A percentile compares a stretch with the other conserved stretches of the same genome.
These are phyloP conservation scores for Hirtodrosophila trivittata DNA, from an alignment of 2,888 invertebrate species.

Conservation along the genomic window DNA sequence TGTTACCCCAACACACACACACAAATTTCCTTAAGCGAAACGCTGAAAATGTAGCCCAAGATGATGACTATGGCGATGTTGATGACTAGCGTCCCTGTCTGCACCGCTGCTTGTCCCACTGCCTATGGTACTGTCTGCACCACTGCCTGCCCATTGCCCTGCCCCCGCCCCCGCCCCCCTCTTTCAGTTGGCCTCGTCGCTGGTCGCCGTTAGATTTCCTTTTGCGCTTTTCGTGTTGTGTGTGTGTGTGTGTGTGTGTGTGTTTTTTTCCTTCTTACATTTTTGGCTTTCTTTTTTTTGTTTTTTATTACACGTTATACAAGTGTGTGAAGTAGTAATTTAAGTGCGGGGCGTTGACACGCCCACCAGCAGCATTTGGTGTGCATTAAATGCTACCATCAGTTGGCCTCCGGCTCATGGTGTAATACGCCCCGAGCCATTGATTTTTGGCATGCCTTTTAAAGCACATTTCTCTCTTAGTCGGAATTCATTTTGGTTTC, in stretches of 20 bases:
- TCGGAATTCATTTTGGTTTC: constrained; percentile 36
- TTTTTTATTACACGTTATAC: constrained; percentile 72
- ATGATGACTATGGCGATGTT: constrained; percentile 72
- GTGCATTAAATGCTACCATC: constrained; percentile 69
- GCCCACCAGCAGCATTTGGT: constrained; percentile 61
- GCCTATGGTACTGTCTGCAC: constrained; percentile 2
- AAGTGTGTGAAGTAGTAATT: constrained; percentile 80
- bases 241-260: constrained; percentile 34
- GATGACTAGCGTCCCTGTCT: constrained; percentile 59
- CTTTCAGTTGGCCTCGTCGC: constrained; percentile 42
- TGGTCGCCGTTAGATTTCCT: constrained; percentile 48
- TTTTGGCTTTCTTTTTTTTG: constrained; percentile 14
- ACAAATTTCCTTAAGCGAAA: constrained; percentile 68
- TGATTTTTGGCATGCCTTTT: constrained; percentile 70
- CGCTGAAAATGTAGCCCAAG: constrained; percentile 52
- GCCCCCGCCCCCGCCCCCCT: neutral
- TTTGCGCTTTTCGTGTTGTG: constrained; percentile 48
- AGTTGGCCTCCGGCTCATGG: constrained; percentile 17
- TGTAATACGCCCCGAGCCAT: constrained; percentile 44
- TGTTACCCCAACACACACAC: constrained; percentile 32
- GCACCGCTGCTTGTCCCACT: neutral
- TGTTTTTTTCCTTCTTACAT: neutral
- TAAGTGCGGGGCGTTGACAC: constrained; percentile 70
- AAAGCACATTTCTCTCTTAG: constrained; percentile 57
- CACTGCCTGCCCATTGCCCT: constrained; percentile 9